Evolutionary conservation across 2,113 vertebrate genomes (phyloP), one percentile per base, ranked within the genome.

Genomic region (Vidua macroura): DNA sequence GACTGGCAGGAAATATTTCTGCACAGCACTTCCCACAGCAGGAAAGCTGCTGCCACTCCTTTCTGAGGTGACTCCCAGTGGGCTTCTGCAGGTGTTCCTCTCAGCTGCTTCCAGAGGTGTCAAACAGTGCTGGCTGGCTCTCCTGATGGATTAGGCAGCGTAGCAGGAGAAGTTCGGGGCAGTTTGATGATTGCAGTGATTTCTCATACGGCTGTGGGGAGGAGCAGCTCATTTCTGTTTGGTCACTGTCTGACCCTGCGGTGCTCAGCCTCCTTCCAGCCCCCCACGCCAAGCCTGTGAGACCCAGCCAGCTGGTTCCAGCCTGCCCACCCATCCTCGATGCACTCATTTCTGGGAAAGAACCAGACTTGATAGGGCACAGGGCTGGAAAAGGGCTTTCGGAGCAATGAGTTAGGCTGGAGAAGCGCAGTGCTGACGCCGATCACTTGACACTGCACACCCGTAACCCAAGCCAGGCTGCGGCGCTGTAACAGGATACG

Each of bases 401-500:
- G 41, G 41, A 52, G 60, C 35, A 78, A 4, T 8, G 64, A 84
- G 49, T 37, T n/a, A 30, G 49, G 75, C 53, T 69, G 73, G 43
- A 64, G 78, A 51, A 80, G 63, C 2, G 1, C 20, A 0, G 19
- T 52, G 31, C 59, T 18, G 5, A 44, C 7, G 7, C 3, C 0
- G 0, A 78, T 87, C 80, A 92, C 68, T 89, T 92, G 86, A 96
- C 83, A 92, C 80, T 55, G 79, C 70, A 39, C 7, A 0, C 25
- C 33, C 0, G 95, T 93, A 97, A 97, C 73, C 73, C 81, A 96
- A 97, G 95, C 91, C 43, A n/a, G 91, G 83, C 78, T 64, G 30
- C 0, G 0, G 75, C 0, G 1, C 90, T 33, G 95, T 83, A 97
- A 97, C 81, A 60, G 58, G 63, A 96, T 78, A 75, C 86, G 9